These are phyloP conservation scores for Poeciliopsis paucimaculata DNA, from an alignment of 2,797 vertebrate genomes.

Conservation along the genomic window DNA sequence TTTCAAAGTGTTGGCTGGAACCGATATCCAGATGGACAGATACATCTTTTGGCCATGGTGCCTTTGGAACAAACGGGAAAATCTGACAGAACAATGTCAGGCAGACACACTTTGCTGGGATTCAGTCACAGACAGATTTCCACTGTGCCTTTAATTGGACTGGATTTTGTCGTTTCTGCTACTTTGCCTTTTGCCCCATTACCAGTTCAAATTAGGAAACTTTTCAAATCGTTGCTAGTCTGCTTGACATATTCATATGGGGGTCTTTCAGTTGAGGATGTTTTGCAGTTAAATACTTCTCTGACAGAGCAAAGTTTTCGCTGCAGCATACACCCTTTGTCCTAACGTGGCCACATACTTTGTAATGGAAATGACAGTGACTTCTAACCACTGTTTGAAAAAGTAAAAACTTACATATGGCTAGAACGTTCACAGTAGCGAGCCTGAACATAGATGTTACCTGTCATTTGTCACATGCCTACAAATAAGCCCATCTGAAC, in stretches of 20 bases:
- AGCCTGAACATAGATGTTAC: neutral
- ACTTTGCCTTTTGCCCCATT: slow-evolving; percentile 68
- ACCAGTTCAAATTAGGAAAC: slow-evolving; percentile 66
- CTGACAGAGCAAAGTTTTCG: slow-evolving; percentile 52
- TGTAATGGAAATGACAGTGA: slow-evolving; percentile 66
- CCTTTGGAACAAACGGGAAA: slow-evolving; percentile 21
- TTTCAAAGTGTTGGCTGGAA: slow-evolving; percentile 14
- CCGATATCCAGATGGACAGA: slow-evolving; percentile 21
- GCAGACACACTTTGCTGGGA: slow-evolving; percentile 27
- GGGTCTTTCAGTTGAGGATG: slow-evolving; percentile 37
- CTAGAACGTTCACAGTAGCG: slow-evolving; percentile 10
- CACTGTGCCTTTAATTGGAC: slow-evolving; percentile 67
- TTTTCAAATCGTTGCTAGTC: slow-evolving; percentile 62
- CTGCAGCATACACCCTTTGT: slow-evolving; percentile 55
- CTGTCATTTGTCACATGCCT: neutral
- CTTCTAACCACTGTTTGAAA: slow-evolving; percentile 48
- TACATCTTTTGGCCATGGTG: slow-evolving; percentile 10
- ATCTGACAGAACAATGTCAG: slow-evolving; percentile 35
- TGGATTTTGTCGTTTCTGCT: slow-evolving; percentile 51
- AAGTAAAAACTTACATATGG: slow-evolving; percentile 32
- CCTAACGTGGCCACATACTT: slow-evolving; percentile 47
- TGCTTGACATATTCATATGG: slow-evolving; percentile 60
- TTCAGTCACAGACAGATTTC: slow-evolving; percentile 41
- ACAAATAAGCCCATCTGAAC: slow-evolving; percentile 1
- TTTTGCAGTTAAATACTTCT: slow-evolving; percentile 71